A percentile compares a stretch with the other conserved stretches of the same genome.
phyloP scores from a whole-genome alignment of 2,113 vertebrate species.

The Campylorhamphus procurvoides region DNA sequence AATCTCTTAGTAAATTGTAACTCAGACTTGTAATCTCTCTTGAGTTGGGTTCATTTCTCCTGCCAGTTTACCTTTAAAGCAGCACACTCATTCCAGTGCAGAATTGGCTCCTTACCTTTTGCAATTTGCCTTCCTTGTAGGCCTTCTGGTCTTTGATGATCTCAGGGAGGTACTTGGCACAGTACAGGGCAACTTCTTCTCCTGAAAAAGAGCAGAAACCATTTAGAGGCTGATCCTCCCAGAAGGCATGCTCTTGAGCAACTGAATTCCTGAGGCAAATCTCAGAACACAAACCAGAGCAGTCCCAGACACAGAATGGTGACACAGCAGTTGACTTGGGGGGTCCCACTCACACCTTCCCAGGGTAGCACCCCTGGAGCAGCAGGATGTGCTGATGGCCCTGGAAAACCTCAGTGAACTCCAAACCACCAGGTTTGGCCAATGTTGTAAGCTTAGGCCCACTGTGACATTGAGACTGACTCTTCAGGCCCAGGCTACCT shows the following conservation, averaged over 20 bases:
- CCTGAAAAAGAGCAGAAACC: conserved; percentile 76
- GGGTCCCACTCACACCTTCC: not conserved
- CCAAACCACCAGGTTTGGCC: not conserved
- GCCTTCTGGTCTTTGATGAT: conserved; percentile 96
- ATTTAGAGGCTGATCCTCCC: not conserved
- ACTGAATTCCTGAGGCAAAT: not conserved
- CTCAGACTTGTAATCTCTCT: too few relatives aligned
- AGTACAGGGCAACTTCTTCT: conserved; percentile 96
- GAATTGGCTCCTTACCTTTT: conserved; percentile 84
- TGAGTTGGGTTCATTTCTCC: too few relatives aligned
- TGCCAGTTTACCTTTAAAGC: too few relatives aligned
- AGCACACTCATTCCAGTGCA: not conserved
- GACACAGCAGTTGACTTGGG: not conserved
- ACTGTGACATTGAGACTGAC: not conserved
- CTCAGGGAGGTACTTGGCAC: conserved; percentile 97
- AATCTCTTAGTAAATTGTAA: too few relatives aligned
- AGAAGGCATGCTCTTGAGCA: not conserved
- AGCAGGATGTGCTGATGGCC: not conserved
- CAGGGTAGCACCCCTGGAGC: not conserved
- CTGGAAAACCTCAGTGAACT: not conserved
- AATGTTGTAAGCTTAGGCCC: not conserved
- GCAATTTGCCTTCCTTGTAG: conserved; percentile 96
- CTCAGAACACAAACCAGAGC: not conserved
- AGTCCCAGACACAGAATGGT: not conserved
- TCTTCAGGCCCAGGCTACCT: not conserved